phyloP scores from a whole-genome alignment of 2,888 invertebrate genomes.

The Amphipyra berbera region DNA sequence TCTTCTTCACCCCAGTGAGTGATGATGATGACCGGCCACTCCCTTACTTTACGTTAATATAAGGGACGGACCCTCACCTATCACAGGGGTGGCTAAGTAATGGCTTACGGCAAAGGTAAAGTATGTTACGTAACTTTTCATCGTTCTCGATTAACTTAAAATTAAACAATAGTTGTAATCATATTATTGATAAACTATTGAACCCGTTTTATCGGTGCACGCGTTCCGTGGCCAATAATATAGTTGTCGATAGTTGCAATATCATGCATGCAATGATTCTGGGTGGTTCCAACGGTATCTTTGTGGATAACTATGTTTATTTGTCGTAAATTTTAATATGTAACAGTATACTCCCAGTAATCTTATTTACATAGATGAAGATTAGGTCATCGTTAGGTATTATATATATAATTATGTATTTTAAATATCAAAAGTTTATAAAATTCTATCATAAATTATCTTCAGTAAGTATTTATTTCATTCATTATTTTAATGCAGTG shows the following conservation, averaged over 20 bases:
- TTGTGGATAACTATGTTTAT: conserved; percentile 10
- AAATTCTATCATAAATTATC: conserved; percentile 37
- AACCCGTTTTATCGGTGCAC: conserved; percentile 69
- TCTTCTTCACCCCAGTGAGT: conserved; percentile 72
- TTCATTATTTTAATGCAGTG: conserved; percentile 43
- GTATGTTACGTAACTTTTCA: conserved; percentile 58
- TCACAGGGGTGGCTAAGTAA: conserved; percentile 69
- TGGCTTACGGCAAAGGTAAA: conserved; percentile 70
- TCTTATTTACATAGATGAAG: conserved; percentile 3
- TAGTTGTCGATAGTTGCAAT: conserved; percentile 44
- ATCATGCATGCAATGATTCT: conserved; percentile 48
- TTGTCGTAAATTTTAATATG: conserved; percentile 14
- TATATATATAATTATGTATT: no score
- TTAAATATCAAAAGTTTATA: conserved; percentile 17
- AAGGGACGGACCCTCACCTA: conserved; percentile 78
- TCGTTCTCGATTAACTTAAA: conserved; percentile 43
- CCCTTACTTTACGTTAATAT: conserved; percentile 75
- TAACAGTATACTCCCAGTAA: conserved; percentile 10
- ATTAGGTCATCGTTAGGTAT: conserved; percentile 12
- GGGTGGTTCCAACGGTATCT: conserved; percentile 39
- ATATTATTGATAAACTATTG: conserved; percentile 72
- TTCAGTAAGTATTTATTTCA: conserved; percentile 33
- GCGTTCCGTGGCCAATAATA: conserved; percentile 64
- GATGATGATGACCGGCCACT: conserved; percentile 81
- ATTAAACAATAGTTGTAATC: conserved; percentile 44